Evolutionary conservation across 1,140 invertebrate species (phyloP).

Genomic region (Tetragnatha versicolor): DNA sequence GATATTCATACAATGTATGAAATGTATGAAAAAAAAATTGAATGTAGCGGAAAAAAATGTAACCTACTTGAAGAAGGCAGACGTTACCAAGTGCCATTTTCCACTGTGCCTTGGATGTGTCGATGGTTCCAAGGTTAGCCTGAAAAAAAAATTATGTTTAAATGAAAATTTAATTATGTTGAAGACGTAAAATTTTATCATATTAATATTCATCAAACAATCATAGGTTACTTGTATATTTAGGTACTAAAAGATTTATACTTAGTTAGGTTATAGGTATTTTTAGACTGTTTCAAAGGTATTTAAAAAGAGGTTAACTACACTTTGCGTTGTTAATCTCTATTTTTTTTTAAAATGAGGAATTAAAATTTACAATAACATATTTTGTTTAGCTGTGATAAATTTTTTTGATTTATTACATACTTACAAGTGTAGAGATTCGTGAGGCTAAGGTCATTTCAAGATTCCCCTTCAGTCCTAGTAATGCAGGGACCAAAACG

Average conservation of each 20-base stretch:
- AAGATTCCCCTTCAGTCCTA: conserved; percentile 94
- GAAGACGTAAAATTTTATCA: neutral
- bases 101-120: conserved; percentile 72
- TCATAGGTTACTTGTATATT: no score
- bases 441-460: conserved; percentile 97
- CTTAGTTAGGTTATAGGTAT: no score
- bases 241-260: no score
- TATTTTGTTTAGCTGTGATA: no score
- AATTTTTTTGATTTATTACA: neutral
- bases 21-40: neutral
- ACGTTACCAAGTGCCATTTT: conserved; percentile 86
- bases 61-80: conserved; percentile 79
- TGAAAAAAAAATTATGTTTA: conserved; percentile 33
- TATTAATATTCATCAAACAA: no score
- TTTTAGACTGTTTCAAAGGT: no score
- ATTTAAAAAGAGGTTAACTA: no score
- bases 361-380: no score
- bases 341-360: no score
- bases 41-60: neutral
- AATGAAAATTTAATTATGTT: neutral
- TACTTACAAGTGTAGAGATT: conserved; percentile 77
- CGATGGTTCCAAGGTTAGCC: conserved; percentile 83
- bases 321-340: no score
- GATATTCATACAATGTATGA: neutral
- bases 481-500: conserved; percentile 90